Percentiles rank a stretch among this genome's conserved stretches.
Evolutionary conservation across 2,797 vertebrate species (phyloP).

Genomic region (Acanthornis magna): DNA sequence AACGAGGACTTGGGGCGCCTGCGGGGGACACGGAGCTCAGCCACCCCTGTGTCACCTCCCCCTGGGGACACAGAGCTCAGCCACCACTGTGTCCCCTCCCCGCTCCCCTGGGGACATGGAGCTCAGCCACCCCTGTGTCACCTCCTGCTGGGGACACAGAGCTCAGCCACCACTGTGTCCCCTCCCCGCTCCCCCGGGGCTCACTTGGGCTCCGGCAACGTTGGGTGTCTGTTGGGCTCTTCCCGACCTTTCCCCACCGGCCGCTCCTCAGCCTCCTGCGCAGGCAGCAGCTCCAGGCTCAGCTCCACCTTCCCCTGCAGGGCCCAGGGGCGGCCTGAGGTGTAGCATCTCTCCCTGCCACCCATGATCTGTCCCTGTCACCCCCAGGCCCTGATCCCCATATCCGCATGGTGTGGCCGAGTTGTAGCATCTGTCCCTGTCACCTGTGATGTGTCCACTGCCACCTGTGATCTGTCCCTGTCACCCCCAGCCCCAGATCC

Average conservation of each 20-base stretch:
- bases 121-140: neutral
- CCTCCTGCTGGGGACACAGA: neutral
- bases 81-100: too few species aligned
- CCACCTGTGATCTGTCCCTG: too few species aligned
- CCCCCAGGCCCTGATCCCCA: too few species aligned
- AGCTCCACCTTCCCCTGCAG: conserved; percentile 74
- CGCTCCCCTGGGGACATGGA: neutral
- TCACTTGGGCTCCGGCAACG: conserved; percentile 57
- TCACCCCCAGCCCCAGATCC: too few species aligned
- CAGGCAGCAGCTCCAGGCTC: conserved; percentile 71
- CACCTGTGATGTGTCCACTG: too few species aligned
- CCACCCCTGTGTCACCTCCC: too few species aligned
- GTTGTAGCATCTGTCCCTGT: too few species aligned
- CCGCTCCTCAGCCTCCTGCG: conserved; percentile 60
- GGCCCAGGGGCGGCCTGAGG: accelerated
- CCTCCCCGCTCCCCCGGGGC: neutral
- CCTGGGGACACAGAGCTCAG: neutral
- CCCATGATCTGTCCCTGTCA: too few species aligned
- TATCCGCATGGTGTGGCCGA: too few species aligned
- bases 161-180: too few species aligned
- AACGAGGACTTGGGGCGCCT: conserved; percentile 54
- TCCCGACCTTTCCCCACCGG: conserved; percentile 70
- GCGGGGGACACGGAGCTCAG: neutral
- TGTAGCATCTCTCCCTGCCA: too few species aligned
- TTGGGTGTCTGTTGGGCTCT: conserved; percentile 73